Conservation (phyloP, 2,888 invertebrate species). For the Troides aeacus region DNA sequence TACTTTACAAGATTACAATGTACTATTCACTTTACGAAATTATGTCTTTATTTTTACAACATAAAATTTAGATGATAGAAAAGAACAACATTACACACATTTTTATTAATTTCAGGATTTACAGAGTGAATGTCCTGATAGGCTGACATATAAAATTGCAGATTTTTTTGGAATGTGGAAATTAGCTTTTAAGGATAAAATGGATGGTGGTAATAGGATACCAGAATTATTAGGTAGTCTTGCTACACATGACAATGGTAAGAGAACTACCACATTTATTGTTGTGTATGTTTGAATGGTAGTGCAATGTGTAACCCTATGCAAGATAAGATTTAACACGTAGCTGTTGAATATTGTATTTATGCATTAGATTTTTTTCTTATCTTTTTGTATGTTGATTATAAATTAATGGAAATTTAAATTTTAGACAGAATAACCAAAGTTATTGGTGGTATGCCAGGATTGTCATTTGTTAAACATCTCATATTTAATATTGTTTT, state of each 20-base stretch:
- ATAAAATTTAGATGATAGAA: no score
- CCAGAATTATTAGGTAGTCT: constrained; percentile 75
- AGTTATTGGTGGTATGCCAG: constrained; percentile 81
- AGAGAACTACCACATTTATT: constrained; percentile 31
- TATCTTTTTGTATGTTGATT: no score
- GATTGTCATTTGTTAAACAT: constrained; percentile 80
- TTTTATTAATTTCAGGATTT: constrained; percentile 53
- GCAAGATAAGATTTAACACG: no score
- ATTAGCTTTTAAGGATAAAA: constrained; percentile 78
- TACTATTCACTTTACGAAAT: no score
- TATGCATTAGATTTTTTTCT: no score
- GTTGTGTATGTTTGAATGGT: background rate
- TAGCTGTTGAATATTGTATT: no score
- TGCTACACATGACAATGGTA: constrained; percentile 72
- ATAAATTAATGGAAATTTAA: background rate
- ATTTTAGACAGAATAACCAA: constrained; percentile 77
- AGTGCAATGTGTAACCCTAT: no score
- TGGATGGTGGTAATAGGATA: constrained; percentile 78
- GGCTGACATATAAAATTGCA: constrained; percentile 67
- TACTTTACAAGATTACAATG: no score
- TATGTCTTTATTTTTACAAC: no score
- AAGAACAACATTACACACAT: no score
- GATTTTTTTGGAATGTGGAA: constrained; percentile 82
- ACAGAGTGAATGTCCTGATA: constrained; percentile 56
- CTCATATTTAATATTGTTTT: constrained; percentile 81